Base-by-base conservation (phyloP, 2,113 vertebrate genomes). In the Cygnus buccinator region DNA sequence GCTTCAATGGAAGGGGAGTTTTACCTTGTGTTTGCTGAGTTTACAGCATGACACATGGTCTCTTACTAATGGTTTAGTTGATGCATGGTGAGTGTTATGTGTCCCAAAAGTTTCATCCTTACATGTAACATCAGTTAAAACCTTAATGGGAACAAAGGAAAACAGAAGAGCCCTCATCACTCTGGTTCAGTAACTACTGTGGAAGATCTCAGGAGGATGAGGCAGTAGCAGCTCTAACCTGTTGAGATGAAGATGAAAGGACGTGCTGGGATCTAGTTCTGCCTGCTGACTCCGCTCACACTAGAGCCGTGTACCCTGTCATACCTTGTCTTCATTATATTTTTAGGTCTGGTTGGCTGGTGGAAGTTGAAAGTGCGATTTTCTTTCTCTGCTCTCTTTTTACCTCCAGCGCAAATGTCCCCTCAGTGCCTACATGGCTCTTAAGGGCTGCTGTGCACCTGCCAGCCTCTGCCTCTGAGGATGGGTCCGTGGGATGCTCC, bases 211-310 rank as follows among this genome's bases (percentile, higher is more conserved):
- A 8, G 8, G 33, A 94, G 78, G 81, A n/a, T 20, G 25, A 79
- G 77, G 54, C 48, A 58, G 54, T 8, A 61, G 62, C 77, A 79
- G 84, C 74, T 87, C 54, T 72, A 8, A 57, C 62, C 50, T 54
- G 39, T 48, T 55, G 78, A 87, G 73, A 20, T 78, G 66, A 77
- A 91, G 79, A 92, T 83, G 76, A 86, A 93, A 78, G 81, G 58
- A 84, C 25, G 29, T 70, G 26, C 48, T 76, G 84, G 87, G 78
- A 79, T 79, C 62, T 62, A n/a, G 78, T n/a, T 91, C 84, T 93
- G 77, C 81, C 91, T 93, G 58, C 77, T 72, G 54, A 84, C 78
- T 95, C 46, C 68, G 62, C 66, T 93, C 61, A 3, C 3, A 4
- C 70, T 89, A 17, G 43, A 91, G 9, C 48, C 14, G 20, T 23